phyloP scores from a whole-genome alignment of 1,140 invertebrate species.

The Phocides pigmalion region DNA sequence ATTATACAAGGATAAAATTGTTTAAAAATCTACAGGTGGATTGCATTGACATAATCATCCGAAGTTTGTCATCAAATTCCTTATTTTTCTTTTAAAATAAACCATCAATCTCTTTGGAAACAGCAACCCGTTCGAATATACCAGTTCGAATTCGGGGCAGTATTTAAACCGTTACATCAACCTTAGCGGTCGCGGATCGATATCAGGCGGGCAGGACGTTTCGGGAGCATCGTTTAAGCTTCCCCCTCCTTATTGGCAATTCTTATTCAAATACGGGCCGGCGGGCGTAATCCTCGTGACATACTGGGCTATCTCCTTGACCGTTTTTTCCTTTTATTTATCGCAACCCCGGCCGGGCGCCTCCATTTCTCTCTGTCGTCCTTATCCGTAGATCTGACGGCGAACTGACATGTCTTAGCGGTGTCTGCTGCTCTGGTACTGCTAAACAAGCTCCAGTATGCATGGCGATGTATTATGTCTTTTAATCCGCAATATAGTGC shows the following conservation, averaged over 20 bases:
- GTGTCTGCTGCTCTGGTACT: slow-evolving; percentile 55
- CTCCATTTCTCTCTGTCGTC: slow-evolving; percentile 76
- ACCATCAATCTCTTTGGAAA: too few species aligned
- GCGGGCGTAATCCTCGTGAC: slow-evolving; percentile 66
- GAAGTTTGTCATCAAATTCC: background rate
- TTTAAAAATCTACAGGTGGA: background rate
- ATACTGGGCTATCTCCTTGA: slow-evolving; percentile 67
- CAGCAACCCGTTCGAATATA: background rate
- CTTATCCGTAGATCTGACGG: slow-evolving; percentile 74
- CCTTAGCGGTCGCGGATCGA: slow-evolving; percentile 46
- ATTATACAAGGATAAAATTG: too few species aligned
- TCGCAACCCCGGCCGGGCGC: slow-evolving; percentile 50
- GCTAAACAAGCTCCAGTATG: slow-evolving; percentile 36
- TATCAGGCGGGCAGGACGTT: slow-evolving; percentile 55
- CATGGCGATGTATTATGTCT: slow-evolving; percentile 38
- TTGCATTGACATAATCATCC: background rate
- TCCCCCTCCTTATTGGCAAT: slow-evolving; percentile 70
- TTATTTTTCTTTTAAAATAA: background rate
- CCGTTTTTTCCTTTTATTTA: slow-evolving; percentile 70
- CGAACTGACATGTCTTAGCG: slow-evolving; percentile 68
- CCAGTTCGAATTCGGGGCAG: background rate
- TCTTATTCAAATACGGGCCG: slow-evolving; percentile 74
- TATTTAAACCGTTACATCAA: slow-evolving; percentile 20
- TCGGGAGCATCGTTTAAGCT: slow-evolving; percentile 55
- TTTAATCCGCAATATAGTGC: background rate